These are phyloP conservation scores for Drosophila parvula DNA, from an alignment of 1,140 invertebrate genomes.

Conservation along the genomic window DNA sequence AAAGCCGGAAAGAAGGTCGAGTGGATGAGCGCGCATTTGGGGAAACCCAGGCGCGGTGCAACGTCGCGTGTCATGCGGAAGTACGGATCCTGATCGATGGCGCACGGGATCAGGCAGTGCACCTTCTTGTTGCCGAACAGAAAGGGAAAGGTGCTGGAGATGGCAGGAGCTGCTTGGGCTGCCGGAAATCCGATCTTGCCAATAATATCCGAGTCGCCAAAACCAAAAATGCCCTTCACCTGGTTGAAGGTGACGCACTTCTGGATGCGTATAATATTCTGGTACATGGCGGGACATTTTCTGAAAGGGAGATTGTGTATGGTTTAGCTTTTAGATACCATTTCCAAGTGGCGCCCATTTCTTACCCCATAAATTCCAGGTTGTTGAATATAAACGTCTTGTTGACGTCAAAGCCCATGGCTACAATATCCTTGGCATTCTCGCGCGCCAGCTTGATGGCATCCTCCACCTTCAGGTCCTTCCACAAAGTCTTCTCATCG, in stretches of 20 bases:
- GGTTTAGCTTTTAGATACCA: not conserved
- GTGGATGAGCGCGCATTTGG: constrained; percentile 97
- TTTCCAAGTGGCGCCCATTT: not conserved
- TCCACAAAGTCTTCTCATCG: constrained; percentile 99
- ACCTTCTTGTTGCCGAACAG: constrained; percentile 94
- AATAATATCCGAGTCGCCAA: constrained; percentile 97
- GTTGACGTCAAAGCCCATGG: constrained; percentile 96
- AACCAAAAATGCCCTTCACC: constrained; percentile 98
- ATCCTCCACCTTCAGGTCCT: constrained; percentile 96
- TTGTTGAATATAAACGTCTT: constrained; percentile 99
- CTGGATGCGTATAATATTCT: constrained; percentile 95
- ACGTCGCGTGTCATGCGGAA: constrained; percentile 99
- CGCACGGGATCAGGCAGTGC: constrained; percentile 98
- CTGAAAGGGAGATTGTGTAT: constrained; percentile 83
- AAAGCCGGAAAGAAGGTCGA: constrained; percentile 98
- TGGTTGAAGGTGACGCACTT: constrained; percentile 98
- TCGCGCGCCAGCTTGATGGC: constrained; percentile 92
- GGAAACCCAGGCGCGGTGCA: constrained; percentile 93
- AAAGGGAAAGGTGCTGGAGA: constrained; percentile 97
- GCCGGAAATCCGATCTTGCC: constrained; percentile 99
- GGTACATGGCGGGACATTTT: constrained; percentile 94
- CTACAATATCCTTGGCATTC: constrained; percentile 99
- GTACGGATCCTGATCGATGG: constrained; percentile 99
- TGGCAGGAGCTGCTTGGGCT: constrained; percentile 97
- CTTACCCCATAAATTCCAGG: constrained; percentile 96